Base-by-base conservation (phyloP, 2,797 vertebrate genomes). In the Podarcis siculus region DNA sequence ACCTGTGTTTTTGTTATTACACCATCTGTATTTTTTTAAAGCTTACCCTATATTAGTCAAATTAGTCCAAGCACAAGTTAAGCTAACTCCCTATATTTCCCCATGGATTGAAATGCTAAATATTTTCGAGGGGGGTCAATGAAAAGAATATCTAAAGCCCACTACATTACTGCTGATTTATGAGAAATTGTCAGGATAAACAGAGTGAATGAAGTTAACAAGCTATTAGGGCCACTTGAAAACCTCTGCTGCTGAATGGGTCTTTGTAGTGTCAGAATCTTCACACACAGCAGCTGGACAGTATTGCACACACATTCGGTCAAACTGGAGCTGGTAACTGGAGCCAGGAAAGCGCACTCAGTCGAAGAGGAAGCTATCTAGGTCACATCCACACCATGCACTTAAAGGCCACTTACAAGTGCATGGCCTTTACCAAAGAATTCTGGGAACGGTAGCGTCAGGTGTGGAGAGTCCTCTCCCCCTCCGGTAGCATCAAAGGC, bases 1-100 rank as follows among this genome's bases (percentile, higher is more conserved):
- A 15, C 4, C 39, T 93, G 90, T 90, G 87, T 89, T 0, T 1
- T 66, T 89, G 75, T 76, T 93, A 90, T 93, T 93, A 90, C 89
- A 61, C 87, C 89, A 84, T 64, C 58, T 85, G 32, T 64, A 83
- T 64, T 64, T 94, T 95, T 95, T 64, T 7, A 82, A 92, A 93
- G 27, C 21, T 17, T 90, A 90, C 82, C 73, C 17, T 88, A 45
- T 90, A 86, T 87, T 90, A 82, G 75, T 92, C 90, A 79, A 91
- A 93, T 92, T 92, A 94, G 45, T 25, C 3, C 86, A 88, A 86
- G 73, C 83, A 71, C 13, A 71, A 71, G 27, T 69, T 73, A 88
- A 92, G 83, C 49, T n/a, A 61, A 87, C 90, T 87, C 69, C 73
- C 89, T 90, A 90, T 55, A 21, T 79, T 79, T 42, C 10, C 8